phyloP scores from a whole-genome alignment of 2,113 vertebrate species.

The Strix uralensis region DNA sequence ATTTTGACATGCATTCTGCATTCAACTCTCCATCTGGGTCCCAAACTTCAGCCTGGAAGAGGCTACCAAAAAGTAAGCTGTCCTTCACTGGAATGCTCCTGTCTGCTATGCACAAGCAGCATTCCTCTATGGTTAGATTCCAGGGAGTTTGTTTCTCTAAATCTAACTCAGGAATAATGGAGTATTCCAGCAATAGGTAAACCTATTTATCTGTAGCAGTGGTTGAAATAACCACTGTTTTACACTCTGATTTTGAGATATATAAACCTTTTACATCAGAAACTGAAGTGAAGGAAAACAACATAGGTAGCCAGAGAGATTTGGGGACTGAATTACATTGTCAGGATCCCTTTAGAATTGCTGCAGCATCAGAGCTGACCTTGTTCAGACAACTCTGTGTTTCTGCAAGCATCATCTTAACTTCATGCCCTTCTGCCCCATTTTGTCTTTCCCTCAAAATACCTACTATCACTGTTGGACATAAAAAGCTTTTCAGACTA shows the following conservation, averaged over 20 bases:
- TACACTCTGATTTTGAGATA: neutral
- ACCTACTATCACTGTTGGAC: neutral
- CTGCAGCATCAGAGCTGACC: neutral
- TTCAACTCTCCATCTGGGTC: neutral
- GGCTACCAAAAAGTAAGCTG: neutral
- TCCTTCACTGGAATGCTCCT: neutral
- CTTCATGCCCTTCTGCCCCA: neutral
- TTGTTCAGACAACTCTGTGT: neutral
- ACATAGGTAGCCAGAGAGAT: neutral
- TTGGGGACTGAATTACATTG: neutral
- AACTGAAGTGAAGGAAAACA: neutral
- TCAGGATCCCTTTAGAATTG: neutral
- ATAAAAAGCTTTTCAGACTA: neutral
- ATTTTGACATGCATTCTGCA: neutral
- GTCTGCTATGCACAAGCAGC: rapidly evolving
- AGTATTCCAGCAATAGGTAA: neutral
- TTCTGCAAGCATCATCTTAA: neutral
- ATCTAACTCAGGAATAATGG: neutral
- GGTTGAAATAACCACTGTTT: neutral
- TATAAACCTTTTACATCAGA: neutral
- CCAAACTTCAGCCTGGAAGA: neutral
- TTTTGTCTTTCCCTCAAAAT: neutral
- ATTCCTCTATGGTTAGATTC: neutral
- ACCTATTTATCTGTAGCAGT: neutral
- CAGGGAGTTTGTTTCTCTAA: neutral